phyloP scores from a whole-genome alignment of 2,888 invertebrate species.

The Trachelus tabidus region DNA sequence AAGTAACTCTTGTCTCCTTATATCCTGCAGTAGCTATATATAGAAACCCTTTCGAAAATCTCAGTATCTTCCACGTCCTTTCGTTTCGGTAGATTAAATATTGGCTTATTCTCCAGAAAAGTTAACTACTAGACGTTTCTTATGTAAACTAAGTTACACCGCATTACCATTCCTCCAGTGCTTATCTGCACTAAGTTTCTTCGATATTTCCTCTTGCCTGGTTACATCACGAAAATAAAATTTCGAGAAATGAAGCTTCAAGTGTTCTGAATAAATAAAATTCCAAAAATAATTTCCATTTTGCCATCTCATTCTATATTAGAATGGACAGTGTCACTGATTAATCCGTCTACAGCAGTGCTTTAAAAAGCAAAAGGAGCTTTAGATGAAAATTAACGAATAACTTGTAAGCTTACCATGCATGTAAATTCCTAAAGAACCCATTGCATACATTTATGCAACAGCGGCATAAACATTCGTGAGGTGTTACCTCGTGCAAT shows the following conservation, averaged over 20 bases:
- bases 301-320: background rate
- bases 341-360: background rate
- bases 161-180: background rate
- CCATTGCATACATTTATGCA: background rate
- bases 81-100: constrained; percentile 11
- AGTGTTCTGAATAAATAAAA: background rate
- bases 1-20: constrained; percentile 19
- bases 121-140: constrained; percentile 4
- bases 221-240: background rate
- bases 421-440: background rate
- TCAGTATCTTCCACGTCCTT: background rate
- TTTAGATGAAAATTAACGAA: background rate
- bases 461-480: background rate
- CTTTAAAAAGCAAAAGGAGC: background rate
- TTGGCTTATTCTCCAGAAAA: constrained; percentile 7
- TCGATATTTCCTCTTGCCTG: background rate
- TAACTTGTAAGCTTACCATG: background rate
- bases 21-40: background rate
- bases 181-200: background rate
- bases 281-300: background rate
- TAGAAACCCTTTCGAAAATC: background rate
- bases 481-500: background rate
- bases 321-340: background rate
- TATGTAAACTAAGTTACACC: background rate
- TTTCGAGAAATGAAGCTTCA: background rate